A percentile compares a stretch with the other conserved stretches of the same genome.
phyloP scores from a whole-genome alignment of 1,140 invertebrate species.

The Heliconius congener region DNA sequence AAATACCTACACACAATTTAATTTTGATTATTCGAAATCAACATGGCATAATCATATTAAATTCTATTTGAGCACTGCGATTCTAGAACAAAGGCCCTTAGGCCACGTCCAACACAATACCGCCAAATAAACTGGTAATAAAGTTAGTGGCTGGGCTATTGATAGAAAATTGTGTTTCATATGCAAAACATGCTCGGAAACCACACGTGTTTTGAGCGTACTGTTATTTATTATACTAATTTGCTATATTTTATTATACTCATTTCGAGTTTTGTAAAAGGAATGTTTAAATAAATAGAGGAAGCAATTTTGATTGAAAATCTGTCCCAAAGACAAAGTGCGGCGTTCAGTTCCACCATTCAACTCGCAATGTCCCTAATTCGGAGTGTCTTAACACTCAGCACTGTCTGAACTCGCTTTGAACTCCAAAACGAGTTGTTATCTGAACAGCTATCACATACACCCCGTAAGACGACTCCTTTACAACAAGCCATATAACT shows the following conservation, averaged over 20 bases:
- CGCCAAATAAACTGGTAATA: not conserved
- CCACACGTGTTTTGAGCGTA: not conserved
- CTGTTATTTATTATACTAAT: not conserved
- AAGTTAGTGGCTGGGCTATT: not conserved
- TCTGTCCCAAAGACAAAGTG: not conserved
- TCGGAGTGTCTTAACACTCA: not conserved
- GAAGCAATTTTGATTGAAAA: too few relatives aligned
- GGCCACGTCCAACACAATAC: not conserved
- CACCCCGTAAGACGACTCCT: too few relatives aligned
- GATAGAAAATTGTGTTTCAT: slow-evolving; percentile 3
- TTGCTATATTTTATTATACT: not conserved
- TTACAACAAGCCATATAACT: not conserved
- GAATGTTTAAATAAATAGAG: too few relatives aligned
- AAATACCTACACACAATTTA: not conserved
- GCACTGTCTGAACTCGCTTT: not conserved
- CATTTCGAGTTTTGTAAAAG: too few relatives aligned
- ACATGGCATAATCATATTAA: not conserved
- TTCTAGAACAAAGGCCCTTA: not conserved
- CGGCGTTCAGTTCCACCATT: not conserved
- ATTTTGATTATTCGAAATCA: not conserved
- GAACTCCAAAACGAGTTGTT: too few relatives aligned
- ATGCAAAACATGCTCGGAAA: not conserved
- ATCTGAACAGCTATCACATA: too few relatives aligned
- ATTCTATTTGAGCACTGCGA: not conserved
- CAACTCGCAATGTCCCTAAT: not conserved